Percentiles rank a stretch among this genome's conserved stretches.
Conservation (phyloP, 2,797 vertebrate species). For the Thaleichthys pacificus region DNA sequence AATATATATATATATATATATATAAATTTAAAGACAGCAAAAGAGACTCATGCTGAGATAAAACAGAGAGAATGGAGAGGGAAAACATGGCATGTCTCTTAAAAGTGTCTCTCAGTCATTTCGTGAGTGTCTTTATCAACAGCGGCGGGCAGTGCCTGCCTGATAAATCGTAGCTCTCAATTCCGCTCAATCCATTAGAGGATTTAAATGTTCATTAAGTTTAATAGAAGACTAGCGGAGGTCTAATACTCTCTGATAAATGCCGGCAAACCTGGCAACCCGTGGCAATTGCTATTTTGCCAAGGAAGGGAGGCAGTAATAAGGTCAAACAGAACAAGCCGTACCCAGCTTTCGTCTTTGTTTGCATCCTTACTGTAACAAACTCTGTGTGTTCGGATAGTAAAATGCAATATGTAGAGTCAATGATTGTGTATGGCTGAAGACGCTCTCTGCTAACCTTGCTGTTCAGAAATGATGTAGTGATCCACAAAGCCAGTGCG, state of each 20-base stretch:
- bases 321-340: slow-evolving; percentile 57
- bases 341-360: slow-evolving; percentile 44
- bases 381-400: not conserved
- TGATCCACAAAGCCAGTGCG: slow-evolving; percentile 37
- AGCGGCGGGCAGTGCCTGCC: slow-evolving; percentile 42
- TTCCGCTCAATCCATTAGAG: slow-evolving; percentile 71
- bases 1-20: not conserved
- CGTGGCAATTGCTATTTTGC: slow-evolving; percentile 55
- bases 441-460: slow-evolving; percentile 1
- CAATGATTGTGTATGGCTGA: not conserved
- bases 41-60: not conserved
- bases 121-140: slow-evolving; percentile 57
- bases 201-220: slow-evolving; percentile 75
- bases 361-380: slow-evolving; percentile 26
- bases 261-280: slow-evolving; percentile 58
- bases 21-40: not conserved
- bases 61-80: not conserved
- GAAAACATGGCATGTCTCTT: slow-evolving; percentile 7
- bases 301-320: slow-evolving; percentile 50
- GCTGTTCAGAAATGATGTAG: slow-evolving; percentile 48
- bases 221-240: slow-evolving; percentile 64
- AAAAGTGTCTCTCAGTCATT: slow-evolving; percentile 39
- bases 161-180: slow-evolving; percentile 65
- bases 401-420: not conserved
- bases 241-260: slow-evolving; percentile 70